A percentile compares a stretch with the other conserved stretches of the same genome.
Conservation (phyloP, 2,113 vertebrate species). For the Eolophus roseicapilla region DNA sequence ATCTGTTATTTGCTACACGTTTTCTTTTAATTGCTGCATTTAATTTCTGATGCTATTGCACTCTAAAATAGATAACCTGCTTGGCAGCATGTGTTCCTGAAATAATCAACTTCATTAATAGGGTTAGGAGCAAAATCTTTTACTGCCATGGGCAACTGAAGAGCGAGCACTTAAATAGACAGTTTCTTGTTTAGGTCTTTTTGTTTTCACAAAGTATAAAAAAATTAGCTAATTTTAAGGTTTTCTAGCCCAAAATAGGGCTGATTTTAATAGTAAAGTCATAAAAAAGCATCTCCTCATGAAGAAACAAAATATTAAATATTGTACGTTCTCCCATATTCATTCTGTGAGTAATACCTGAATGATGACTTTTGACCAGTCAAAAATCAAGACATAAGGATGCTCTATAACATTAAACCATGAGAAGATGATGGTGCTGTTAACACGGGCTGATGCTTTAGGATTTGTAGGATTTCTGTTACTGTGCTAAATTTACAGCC, state of each 20-base stretch:
- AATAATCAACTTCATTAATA: constrained; percentile 47
- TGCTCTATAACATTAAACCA: not conserved
- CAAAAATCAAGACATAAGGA: not conserved
- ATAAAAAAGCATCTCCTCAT: not conserved
- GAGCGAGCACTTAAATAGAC: not conserved
- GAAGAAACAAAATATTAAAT: constrained; percentile 25
- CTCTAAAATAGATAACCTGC: constrained; percentile 42
- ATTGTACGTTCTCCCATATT: not conserved
- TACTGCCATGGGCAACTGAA: not conserved
- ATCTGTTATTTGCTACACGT: not conserved
- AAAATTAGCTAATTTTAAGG: constrained; percentile 13
- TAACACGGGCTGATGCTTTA: not conserved
- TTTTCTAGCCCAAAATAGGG: constrained; percentile 24
- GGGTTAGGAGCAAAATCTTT: not conserved
- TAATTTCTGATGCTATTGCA: not conserved
- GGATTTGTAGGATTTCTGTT: not conserved
- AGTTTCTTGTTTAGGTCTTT: not conserved
- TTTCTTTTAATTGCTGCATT: not conserved
- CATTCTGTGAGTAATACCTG: constrained; percentile 19
- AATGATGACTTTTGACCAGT: not conserved
- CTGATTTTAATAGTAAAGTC: constrained; percentile 27
- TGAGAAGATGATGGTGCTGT: not conserved
- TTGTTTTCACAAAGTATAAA: not conserved
- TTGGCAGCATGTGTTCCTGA: constrained; percentile 14
- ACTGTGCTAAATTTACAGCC: constrained; percentile 43